A percentile compares a stretch with the other conserved stretches of the same genome.
These are phyloP conservation scores for Syrista parreyssii DNA, from an alignment of 2,888 invertebrate species.

Conservation along the genomic window DNA sequence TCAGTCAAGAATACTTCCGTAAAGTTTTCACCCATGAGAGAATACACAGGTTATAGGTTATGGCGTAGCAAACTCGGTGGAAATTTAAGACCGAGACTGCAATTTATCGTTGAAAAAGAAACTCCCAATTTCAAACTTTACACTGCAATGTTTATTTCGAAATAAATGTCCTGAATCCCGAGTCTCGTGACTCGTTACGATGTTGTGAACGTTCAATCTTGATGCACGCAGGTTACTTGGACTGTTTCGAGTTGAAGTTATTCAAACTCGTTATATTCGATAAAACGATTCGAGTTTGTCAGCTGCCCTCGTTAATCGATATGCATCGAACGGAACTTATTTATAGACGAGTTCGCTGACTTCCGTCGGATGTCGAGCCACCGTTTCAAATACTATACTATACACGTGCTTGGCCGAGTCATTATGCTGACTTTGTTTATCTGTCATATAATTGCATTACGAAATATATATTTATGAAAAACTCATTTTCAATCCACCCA, in stretches of 20 bases:
- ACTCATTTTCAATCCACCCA: neutral
- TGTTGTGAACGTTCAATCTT: neutral
- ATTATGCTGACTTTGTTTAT: neutral
- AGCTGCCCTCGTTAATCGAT: neutral
- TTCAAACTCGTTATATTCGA: neutral
- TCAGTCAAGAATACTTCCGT: neutral
- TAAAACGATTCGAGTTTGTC: slow-evolving; percentile 2
- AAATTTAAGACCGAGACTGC: neutral
- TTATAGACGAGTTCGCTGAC: slow-evolving; percentile 11
- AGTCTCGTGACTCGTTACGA: neutral
- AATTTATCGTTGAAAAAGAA: neutral
- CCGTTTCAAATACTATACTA: neutral
- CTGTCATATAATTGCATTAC: neutral
- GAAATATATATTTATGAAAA: neutral
- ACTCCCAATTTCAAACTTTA: neutral
- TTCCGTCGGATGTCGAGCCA: neutral
- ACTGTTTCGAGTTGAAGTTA: neutral
- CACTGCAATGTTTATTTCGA: neutral
- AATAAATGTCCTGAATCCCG: neutral
- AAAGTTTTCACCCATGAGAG: neutral
- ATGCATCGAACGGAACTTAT: slow-evolving; percentile 1
- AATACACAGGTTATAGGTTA: neutral
- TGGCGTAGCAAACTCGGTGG: neutral
- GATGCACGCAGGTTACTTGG: neutral
- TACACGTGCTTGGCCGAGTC: neutral